Evolutionary conservation across 2,888 invertebrate genomes (phyloP), one percentile per base, ranked within the genome.

Genomic region (Synanthedon vespiformis): DNA sequence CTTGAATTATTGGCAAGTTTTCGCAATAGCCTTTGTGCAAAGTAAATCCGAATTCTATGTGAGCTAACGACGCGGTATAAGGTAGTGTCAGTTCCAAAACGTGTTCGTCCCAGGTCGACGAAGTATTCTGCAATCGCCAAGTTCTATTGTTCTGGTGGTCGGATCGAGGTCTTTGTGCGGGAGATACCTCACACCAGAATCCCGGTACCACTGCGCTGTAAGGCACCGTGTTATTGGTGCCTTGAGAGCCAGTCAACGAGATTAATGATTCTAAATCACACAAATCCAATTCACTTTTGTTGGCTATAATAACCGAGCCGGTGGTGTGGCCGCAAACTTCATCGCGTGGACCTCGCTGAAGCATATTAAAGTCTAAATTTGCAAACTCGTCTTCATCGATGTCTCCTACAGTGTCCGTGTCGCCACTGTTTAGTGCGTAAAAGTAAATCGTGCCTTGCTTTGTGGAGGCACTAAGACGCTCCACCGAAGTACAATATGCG

Each of bases 141-240:
- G 95, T 95, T 59, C 95, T 90, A 4, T 94, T 95, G 65, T 95
- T 93, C 68, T 95, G 96, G 1, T 96, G 95, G 74, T 96, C 95
- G 41, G 95, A 91, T 14, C 97, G 88, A 63, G 96, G 95, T 54
- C 96, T 91, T 71, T 96, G 96, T 4, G 96, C 95, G 58, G 96
- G 96, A 62, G 96, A 95, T 65, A 97, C 90, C 75, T 97, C 96
- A 59, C 93, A 94, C 97, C 97, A 97, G 77, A 96, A 97, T 3
- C 95, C 93, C 0, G 97, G 96, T 3, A 96, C 95, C 13, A 95
- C 96, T 0, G 96, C 95, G 52, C 94, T 92, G 73, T 95, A 97
- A 50, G 88, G 88, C 56, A 88, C 83, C 27, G 88, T 81, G 8
- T 80, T 80, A 57, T 84, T 87, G 40, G 79, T 80, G 16, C 90